Percentiles rank a stretch among this genome's conserved stretches.
Evolutionary conservation across 2,888 invertebrate genomes (phyloP).

Genomic region (Phyllotreta striolata): DNA sequence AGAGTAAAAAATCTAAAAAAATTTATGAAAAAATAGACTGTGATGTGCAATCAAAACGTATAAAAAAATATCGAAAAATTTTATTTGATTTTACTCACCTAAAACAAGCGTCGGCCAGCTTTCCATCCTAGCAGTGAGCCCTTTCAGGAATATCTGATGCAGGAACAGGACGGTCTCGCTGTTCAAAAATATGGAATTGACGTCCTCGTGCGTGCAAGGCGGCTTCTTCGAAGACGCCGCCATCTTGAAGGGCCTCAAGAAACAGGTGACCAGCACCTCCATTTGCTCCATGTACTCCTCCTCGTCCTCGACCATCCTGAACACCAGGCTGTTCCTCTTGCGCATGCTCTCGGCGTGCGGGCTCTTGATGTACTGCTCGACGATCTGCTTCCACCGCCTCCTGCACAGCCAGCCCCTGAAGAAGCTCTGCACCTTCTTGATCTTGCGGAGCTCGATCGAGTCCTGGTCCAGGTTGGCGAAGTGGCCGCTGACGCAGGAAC

Average conservation of each 20-base stretch:
- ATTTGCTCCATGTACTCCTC: conserved; percentile 93
- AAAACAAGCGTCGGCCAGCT: conserved; percentile 93
- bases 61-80: not conserved
- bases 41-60: not conserved
- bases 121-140: conserved; percentile 88
- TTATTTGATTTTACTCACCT: conserved; percentile 66
- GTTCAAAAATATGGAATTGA: conserved; percentile 92
- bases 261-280: conserved; percentile 85
- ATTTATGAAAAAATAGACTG: no score
- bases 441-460: conserved; percentile 82
- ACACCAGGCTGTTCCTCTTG: conserved; percentile 87
- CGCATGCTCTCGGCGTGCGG: conserved; percentile 95
- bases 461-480: conserved; percentile 62
- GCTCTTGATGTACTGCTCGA: conserved; percentile 92
- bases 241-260: conserved; percentile 90
- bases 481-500: conserved; percentile 48
- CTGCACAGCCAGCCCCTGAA: conserved; percentile 94
- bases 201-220: conserved; percentile 91
- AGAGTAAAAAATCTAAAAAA: not conserved
- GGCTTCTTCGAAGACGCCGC: conserved; percentile 93
- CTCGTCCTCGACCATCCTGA: conserved; percentile 92
- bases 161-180: conserved; percentile 91
- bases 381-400: conserved; percentile 92
- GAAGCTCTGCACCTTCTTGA: conserved; percentile 90
- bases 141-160: conserved; percentile 94